Base-by-base conservation (phyloP, 2,888 invertebrate species). In the Smittia sp. region DNA sequence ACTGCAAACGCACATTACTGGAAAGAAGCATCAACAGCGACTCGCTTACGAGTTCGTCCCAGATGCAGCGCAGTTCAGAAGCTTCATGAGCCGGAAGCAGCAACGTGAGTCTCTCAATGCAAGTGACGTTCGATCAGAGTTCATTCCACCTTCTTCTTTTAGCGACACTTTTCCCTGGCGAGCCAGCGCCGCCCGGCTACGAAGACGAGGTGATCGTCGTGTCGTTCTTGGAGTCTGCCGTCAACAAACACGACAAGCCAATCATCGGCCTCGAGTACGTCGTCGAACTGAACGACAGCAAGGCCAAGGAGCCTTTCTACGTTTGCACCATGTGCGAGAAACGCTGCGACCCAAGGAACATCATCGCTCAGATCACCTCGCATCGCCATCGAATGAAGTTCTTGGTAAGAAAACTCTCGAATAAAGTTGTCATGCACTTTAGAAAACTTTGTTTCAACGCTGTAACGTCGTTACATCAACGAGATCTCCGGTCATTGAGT, bases 231-330 rank as follows among this genome's bases (percentile, higher is more conserved):
- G 85, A 86, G 77, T 79, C 82, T 63, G 81, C 83, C 58, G 80
- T 89, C 54, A 87, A 80, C 18, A 75, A 74, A 67, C 85, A 85
- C 77, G 81, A 82, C 27, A 85, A 76, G 74, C 76, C 87, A 2
- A 79, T 88, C 66, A 79, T 92, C 74, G 93, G 93, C n/a, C 80
- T 92, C 74, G 93, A 93, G 81, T 94, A 93, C 81, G 83, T 92
- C 66, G 80, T 93, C 62, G 93, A 93, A 81, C 81, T 92, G 77
- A 84, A 86, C 39, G 87, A 88, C 78, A 84, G 87, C 77, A 82
- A 85, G 6, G 87, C 87, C 76, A 85, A 86, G 78, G 91, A 91
- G 80, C 90, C 92, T 0, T 83, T 86, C 69, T 93, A 93, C 81
- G 84, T 89, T 69, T 94, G 93, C 82, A 85, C 90, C 76, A 83